Evolutionary conservation across 2,113 vertebrate genomes (phyloP).

Genomic region (Plecturocebus donacophilus): DNA sequence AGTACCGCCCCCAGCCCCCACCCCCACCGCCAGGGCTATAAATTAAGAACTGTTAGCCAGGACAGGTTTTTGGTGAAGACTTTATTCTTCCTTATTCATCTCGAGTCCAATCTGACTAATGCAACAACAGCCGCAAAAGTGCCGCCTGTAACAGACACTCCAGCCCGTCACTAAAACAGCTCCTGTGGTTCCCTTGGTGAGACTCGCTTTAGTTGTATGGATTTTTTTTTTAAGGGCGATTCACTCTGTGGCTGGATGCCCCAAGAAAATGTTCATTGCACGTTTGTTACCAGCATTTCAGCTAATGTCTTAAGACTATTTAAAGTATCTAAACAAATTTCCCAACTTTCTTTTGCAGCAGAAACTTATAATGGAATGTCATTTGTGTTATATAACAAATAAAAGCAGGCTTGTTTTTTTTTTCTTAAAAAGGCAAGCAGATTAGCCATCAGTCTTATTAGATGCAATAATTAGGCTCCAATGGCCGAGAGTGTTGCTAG

Average conservation of each 20-base stretch:
- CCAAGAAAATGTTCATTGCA: neutral
- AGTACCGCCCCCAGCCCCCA: neutral
- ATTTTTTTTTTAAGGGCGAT: neutral
- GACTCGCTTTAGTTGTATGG: neutral
- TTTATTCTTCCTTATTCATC: neutral
- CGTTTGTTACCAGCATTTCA: neutral
- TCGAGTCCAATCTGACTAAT: rapidly evolving
- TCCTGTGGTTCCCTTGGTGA: neutral
- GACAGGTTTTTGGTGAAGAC: neutral
- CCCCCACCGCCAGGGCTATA: neutral
- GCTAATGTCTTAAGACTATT: neutral
- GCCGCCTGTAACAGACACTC: rapidly evolving
- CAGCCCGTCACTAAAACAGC: neutral
- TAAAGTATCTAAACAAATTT: neutral
- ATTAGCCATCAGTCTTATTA: neutral
- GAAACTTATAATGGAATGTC: neutral
- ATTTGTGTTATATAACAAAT: neutral
- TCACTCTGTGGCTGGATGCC: neutral
- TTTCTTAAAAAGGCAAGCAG: neutral
- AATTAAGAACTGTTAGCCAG: neutral
- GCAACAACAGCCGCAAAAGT: neutral
- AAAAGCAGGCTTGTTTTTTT: neutral
- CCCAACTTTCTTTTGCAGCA: neutral
- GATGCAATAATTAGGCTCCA: neutral
- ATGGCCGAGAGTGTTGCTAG: neutral